Conservation (phyloP, 2,888 invertebrate genomes). For the Dysmachus trigonus region DNA sequence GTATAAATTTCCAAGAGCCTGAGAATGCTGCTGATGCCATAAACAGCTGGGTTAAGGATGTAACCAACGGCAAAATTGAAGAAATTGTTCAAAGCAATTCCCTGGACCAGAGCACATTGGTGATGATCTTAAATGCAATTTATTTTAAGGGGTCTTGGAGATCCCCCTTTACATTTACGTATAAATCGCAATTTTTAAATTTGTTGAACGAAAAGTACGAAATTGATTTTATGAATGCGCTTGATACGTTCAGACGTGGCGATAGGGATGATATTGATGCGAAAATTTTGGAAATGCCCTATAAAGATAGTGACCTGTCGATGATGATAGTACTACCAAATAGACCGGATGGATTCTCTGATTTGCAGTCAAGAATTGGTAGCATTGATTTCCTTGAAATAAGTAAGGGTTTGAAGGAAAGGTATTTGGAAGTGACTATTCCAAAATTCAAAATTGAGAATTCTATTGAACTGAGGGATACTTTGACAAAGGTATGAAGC, state of each 20-base stretch:
- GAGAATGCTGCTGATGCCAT: constrained; percentile 65
- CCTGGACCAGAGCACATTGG: constrained; percentile 67
- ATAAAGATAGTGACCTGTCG: constrained; percentile 73
- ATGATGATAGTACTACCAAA: constrained; percentile 82
- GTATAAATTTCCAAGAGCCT: constrained; percentile 70
- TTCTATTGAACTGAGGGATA: constrained; percentile 70
- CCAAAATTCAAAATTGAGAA: constrained; percentile 87
- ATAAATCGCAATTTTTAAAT: constrained; percentile 63
- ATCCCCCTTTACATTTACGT: constrained; percentile 69
- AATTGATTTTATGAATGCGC: constrained; percentile 68
- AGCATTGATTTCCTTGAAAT: constrained; percentile 68
- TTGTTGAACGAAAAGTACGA: constrained; percentile 53
- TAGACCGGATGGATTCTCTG: constrained; percentile 71
- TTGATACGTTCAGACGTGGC: constrained; percentile 70
- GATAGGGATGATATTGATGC: constrained; percentile 67
- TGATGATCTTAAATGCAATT: constrained; percentile 84
- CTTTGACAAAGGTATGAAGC: constrained; percentile 68
- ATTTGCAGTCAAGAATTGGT: constrained; percentile 71
- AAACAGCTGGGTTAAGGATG: constrained; percentile 81
- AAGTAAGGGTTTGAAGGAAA: constrained; percentile 61
- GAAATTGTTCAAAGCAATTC: constrained; percentile 72
- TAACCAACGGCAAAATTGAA: constrained; percentile 86
- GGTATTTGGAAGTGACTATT: constrained; percentile 70
- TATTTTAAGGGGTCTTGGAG: constrained; percentile 87
- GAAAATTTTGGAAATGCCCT: constrained; percentile 76